Evolutionary conservation across 2,113 vertebrate genomes (phyloP).

Genomic region (Tinamus guttatus): DNA sequence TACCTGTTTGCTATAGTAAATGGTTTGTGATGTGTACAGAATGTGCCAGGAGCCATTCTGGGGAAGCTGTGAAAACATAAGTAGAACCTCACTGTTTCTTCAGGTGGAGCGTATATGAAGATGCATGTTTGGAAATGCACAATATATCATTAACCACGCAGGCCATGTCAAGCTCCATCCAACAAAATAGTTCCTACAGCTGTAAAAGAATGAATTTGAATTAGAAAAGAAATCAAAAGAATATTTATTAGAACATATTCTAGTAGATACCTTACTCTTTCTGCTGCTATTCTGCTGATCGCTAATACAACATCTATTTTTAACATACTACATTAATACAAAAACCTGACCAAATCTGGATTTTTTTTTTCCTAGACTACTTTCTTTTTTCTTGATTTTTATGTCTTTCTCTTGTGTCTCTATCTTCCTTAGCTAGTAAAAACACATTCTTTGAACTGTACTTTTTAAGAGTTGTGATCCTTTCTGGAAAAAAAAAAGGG

Average conservation of each 20-base stretch:
- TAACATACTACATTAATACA: neutral
- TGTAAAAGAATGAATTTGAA: neutral
- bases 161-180: neutral
- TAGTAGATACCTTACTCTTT: neutral
- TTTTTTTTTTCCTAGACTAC: neutral
- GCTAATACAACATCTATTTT: neutral
- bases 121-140: neutral
- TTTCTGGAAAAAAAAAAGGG: neutral
- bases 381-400: neutral
- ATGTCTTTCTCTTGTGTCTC: neutral
- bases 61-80: neutral
- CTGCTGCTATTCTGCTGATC: neutral
- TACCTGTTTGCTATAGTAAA: neutral
- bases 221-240: conserved; percentile 38
- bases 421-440: neutral
- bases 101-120: neutral
- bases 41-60: neutral
- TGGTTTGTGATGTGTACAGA: neutral
- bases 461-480: neutral
- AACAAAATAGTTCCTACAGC: neutral
- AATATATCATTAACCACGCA: neutral
- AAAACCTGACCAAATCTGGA: neutral
- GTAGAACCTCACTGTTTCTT: neutral
- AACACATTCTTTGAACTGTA: neutral
- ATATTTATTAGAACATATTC: conserved; percentile 5